phyloP scores from a whole-genome alignment of 2,888 invertebrate species.

The Trissolcus brochymenae region DNA sequence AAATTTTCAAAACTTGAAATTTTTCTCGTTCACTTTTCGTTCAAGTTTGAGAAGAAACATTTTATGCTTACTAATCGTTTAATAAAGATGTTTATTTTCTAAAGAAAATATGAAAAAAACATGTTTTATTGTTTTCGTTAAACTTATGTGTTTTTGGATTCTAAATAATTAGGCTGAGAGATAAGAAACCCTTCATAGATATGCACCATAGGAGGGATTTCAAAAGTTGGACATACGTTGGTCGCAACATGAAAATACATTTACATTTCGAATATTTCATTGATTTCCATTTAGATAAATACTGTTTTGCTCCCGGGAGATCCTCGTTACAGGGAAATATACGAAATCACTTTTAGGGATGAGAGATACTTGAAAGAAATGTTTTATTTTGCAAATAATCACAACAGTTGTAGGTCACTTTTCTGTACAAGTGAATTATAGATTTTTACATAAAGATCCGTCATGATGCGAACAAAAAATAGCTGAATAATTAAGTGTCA shows the following conservation, averaged over 20 bases:
- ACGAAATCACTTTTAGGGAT: conserved; percentile 16
- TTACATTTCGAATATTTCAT: conserved; percentile 36
- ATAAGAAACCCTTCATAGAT: conserved; percentile 25
- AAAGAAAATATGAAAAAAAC: neutral
- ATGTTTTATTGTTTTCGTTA: neutral
- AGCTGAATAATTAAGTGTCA: no score
- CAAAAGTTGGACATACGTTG: conserved; percentile 10
- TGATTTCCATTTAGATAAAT: conserved; percentile 51
- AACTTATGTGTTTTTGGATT: neutral
- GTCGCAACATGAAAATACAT: conserved; percentile 22
- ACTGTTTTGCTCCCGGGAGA: conserved; percentile 16
- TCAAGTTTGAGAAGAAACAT: no score
- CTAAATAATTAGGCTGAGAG: neutral
- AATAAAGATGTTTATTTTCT: no score
- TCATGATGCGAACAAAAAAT: no score
- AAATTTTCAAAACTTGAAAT: no score
- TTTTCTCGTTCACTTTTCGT: no score
- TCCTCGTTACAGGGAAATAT: conserved; percentile 1
- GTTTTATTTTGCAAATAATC: neutral
- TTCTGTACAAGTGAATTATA: no score
- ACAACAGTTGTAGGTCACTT: no score
- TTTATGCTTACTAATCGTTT: no score
- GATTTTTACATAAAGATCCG: no score
- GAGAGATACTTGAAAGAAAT: conserved; percentile 24
- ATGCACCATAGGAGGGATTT: conserved; percentile 27